Evolutionary conservation across 2,113 vertebrate species (phyloP).

Genomic region (Phaethon lepturus): DNA sequence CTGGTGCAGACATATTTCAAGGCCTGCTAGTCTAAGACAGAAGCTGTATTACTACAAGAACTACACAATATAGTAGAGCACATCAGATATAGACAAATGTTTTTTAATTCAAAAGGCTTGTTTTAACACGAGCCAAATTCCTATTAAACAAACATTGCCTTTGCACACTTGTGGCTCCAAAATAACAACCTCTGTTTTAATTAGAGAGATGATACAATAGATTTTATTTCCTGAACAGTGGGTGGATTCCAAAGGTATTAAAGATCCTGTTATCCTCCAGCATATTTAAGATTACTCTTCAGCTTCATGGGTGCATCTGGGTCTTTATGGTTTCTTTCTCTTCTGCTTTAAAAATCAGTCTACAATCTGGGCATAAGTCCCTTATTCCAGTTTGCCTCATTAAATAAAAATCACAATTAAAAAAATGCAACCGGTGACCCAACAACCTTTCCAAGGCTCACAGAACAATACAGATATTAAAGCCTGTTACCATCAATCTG

Average conservation of each 20-base stretch:
- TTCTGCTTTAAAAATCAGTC: neutral
- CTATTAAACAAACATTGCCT: neutral
- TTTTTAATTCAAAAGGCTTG: conserved; percentile 16
- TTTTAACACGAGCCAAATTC: neutral
- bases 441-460: neutral
- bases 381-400: neutral
- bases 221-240: neutral
- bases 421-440: neutral
- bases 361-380: neutral
- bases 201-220: neutral
- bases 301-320: neutral
- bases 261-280: neutral
- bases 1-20: conserved; percentile 9
- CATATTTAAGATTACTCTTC: neutral
- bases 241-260: neutral
- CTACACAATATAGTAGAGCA: neutral
- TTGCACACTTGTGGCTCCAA: neutral
- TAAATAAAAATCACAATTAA: neutral
- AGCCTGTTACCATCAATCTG: neutral
- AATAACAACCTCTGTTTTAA: neutral
- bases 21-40: neutral
- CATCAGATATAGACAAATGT: neutral
- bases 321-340: neutral
- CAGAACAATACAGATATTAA: conserved; percentile 25
- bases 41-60: neutral